A percentile compares a stretch with the other conserved stretches of the same genome.
phyloP scores from a whole-genome alignment of 1,140 invertebrate genomes.

The Drosophila bifasciata region DNA sequence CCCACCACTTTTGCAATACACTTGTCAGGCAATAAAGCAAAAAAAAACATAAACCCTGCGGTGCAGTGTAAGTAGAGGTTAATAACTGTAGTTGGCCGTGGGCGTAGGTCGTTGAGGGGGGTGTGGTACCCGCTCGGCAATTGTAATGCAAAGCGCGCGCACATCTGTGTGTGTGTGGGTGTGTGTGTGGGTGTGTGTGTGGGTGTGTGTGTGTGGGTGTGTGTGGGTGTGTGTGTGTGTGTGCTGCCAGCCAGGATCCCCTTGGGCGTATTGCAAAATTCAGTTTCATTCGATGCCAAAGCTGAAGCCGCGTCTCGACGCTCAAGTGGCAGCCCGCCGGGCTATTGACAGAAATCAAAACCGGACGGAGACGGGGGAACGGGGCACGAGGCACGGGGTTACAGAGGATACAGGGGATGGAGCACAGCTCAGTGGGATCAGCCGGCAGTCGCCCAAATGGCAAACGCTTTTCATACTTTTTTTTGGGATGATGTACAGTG shows the following conservation, averaged over 20 bases:
- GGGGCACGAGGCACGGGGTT: slow-evolving; percentile 13
- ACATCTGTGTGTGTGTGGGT: slow-evolving; percentile 29
- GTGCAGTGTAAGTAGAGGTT: slow-evolving; percentile 63
- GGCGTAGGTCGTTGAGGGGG: slow-evolving; percentile 43
- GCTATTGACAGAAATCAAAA: slow-evolving; percentile 81
- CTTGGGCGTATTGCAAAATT: slow-evolving; percentile 70
- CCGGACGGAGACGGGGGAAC: slow-evolving; percentile 43
- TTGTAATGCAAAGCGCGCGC: slow-evolving; percentile 75
- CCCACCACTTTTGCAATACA: no score
- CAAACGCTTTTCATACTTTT: slow-evolving; percentile 51
- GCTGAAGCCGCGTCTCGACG: slow-evolving; percentile 45
- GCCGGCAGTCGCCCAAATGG: slow-evolving; percentile 62
- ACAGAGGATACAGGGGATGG: background rate
- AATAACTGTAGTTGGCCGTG: slow-evolving; percentile 69
- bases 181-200: slow-evolving; percentile 17
- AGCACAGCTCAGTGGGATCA: slow-evolving; percentile 17
- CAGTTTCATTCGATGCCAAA: slow-evolving; percentile 62
- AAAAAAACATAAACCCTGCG: slow-evolving; percentile 1
- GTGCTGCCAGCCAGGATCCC: slow-evolving; percentile 33
- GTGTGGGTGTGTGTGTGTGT: slow-evolving; percentile 19
- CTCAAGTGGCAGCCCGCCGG: slow-evolving; percentile 76
- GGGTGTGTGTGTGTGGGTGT: slow-evolving; percentile 26
- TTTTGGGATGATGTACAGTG: slow-evolving; percentile 12
- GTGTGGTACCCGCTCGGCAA: slow-evolving; percentile 42
- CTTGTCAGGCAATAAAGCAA: background rate